Evolutionary conservation across 1,140 invertebrate genomes (phyloP), one percentile per base, ranked within the genome.

Genomic region (Caerostris extrusa): DNA sequence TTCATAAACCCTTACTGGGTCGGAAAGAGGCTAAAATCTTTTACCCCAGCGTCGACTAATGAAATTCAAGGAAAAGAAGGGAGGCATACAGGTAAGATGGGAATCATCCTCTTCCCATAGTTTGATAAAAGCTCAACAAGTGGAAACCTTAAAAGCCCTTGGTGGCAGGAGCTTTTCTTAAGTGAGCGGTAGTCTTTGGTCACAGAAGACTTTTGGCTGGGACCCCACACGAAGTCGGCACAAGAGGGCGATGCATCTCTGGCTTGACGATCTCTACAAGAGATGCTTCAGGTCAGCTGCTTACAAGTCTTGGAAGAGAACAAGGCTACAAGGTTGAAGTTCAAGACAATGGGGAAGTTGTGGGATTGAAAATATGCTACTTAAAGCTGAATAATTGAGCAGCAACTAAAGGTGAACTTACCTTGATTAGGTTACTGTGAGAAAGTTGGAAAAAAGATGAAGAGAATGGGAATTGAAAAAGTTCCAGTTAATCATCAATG

Each of bases 181-280:
- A 90, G 88, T 69, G 64, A 69, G 88, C 88, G 88, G 88, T 57
- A 71, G 50, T 90, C 67, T 90, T 90, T 90, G 88, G 88, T 90
- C 88, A 90, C 56, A 12, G 64, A 56, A 56, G 88, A 90, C 88
- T 58, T 57, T 53, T 90, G 53, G 8, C 50, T 55, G 69, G 19
- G 88, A 90, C 88, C 88, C 88, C 88, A 90, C 88, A 90, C 88
- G 88, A 90, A 57, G 88, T 57, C n/a, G 6, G 53, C 10, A 34
- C 7, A 64, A 60, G 58, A 87, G 85, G 85, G 58, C 53, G 61
- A 56, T 71, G 64, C 53, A 77, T 69, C 58, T 88, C 34, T 87
- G 19, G n/a, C 6, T 64, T 19, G 85, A 87, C 5, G 61, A 55
- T 69, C 53, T 85, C 56, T 85, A 10, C 17, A 60, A 85, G 83